A percentile compares a stretch with the other conserved stretches of the same genome.
These are phyloP conservation scores for Rotaria sp. DNA, from an alignment of 2,888 invertebrate species.

Conservation along the genomic window DNA sequence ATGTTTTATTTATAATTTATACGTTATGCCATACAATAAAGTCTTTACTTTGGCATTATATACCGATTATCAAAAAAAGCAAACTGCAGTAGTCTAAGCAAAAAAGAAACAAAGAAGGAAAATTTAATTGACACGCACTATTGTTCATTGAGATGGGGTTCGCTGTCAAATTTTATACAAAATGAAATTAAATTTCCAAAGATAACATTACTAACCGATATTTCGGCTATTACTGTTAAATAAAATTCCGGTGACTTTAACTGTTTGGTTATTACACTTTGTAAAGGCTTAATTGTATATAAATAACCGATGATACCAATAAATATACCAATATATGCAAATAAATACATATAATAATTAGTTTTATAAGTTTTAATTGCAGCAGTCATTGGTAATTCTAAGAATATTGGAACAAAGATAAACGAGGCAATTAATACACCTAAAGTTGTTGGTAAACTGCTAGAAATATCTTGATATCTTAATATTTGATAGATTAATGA, in stretches of 20 bases:
- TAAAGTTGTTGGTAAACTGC: background rate
- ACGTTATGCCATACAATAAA: too few species aligned
- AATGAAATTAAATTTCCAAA: conserved; percentile 6
- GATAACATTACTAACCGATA: background rate
- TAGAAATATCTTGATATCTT: background rate
- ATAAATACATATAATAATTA: background rate
- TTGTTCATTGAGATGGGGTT: background rate
- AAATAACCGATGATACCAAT: background rate
- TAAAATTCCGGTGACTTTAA: background rate
- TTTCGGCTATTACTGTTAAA: background rate
- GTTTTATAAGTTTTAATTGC: background rate
- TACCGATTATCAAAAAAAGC: background rate
- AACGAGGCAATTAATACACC: background rate
- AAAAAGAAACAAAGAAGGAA: background rate
- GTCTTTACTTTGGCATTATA: background rate
- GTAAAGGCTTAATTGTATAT: background rate
- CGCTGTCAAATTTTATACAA: background rate
- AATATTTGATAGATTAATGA: background rate
- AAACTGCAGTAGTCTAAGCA: background rate
- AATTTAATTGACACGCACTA: background rate
- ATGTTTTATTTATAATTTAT: too few species aligned
- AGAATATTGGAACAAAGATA: background rate
- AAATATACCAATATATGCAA: background rate
- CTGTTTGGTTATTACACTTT: background rate
- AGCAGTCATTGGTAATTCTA: background rate